Base-by-base conservation (phyloP, 2,797 vertebrate species). In the Argya squamiceps region DNA sequence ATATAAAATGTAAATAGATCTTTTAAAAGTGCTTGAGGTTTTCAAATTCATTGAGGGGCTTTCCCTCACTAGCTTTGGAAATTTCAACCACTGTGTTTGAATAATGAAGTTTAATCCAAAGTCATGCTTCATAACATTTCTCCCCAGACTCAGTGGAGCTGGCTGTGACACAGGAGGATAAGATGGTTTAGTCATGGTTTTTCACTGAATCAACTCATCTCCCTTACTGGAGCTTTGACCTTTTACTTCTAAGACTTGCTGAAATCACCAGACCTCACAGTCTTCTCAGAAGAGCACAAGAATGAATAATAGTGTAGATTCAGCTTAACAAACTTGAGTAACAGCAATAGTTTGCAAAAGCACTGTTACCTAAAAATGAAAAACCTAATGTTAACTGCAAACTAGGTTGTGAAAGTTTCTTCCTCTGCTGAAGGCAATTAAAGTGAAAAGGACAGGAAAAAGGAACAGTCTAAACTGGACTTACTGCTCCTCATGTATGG, bases 321-420 rank as follows among this genome's bases (percentile, higher is more conserved):
- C 89, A 94, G 69, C 73, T 89, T 91, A 93, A 93, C 30, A 10
- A 93, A 93, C 75, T 92, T 93, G 78, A 91, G 89, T 86, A 96
- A 93, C 81, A 74, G 46, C 67, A 50, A 59, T 74, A 52, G 83
- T 92, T 95, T 91, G 80, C 83, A 96, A 81, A 94, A 91, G 39
- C 23, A 23, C 44, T 89, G 10, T 91, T 94, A 82, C 81, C 63
- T 86, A 93, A 94, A 97, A 93, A 82, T 70, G 29, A 78, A 80
- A 88, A 96, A 92, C 20, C n/a, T 75, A 68, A 67, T 83, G 46
- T 41, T 60, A 92, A 50, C 65, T 81, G 73, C 37, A 92, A 70
- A 63, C 29, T 58, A 69, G 32, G 20, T 84, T 79, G 52, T 84
- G 81, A 88, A 95, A 84, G 43, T 64, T 87, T 81, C 63, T 52